Base-by-base conservation (phyloP, 2,888 invertebrate genomes). In the Poecilobothrus nobilitatus region DNA sequence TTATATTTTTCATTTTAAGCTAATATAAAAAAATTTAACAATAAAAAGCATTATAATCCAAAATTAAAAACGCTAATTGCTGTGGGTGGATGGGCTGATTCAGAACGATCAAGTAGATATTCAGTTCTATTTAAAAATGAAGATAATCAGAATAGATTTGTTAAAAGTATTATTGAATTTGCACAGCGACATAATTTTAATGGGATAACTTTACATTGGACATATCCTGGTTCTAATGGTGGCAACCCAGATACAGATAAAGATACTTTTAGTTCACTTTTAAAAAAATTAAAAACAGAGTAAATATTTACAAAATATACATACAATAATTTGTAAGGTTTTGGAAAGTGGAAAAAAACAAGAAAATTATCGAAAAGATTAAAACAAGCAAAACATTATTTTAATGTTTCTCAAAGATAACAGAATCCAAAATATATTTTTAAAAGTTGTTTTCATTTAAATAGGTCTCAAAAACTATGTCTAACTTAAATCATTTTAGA, bases 151-250 rank as follows among this genome's bases (percentile, higher is more conserved):
- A 15, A 15, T 53, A 61, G 1, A 64, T 66, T 66, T 65, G 63
- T 69, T 27, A 66, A 53, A n/a, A 21, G 65, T 68, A 68, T 71
- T 73, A 2, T 77, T 90, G 90, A 84, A 73, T 90, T 90, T 77
- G 84, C 91, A 81, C 81, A 87, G 65, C 84, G 87, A 74, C 91
- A 90, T 77, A 80, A 84, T 27, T 91, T 91, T 73, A 91, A 91
- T 73, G 91, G 91, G 0, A 86, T 91, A 75, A 91, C 91, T 76
- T 82, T 91, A 72, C 91, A 91, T 76, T 91, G 92, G 92, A 91
- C 91, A 79, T 92, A 91, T 76, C 91, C 92, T 2, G 91, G 89
- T 1, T 91, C 92, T 76, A 85, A 91, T n/a, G 91, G 53, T 15
- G 53, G 91, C 7, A 92, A 92, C 34, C 88, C 86, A 66, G 91